Conservation (phyloP, 2,888 invertebrate genomes). For the Epistrophe eligans region DNA sequence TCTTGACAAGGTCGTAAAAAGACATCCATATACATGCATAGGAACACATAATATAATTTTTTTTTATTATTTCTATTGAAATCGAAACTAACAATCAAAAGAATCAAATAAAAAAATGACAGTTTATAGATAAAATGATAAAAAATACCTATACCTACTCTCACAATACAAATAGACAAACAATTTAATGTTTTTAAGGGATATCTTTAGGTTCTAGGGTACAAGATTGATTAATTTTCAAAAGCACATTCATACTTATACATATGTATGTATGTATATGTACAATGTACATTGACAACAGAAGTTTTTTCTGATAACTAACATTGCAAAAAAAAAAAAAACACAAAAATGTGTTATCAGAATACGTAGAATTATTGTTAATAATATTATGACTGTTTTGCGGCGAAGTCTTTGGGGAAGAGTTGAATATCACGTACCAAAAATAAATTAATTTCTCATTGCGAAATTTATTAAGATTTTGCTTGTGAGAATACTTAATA, state of each 20-base stretch:
- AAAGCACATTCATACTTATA: neutral
- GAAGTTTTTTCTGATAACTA: neutral
- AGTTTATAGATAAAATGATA: neutral
- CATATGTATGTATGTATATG: too few relatives aligned
- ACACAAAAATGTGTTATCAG: neutral
- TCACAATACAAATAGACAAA: neutral
- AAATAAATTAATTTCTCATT: constrained; percentile 14
- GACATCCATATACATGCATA: neutral
- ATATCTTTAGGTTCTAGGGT: constrained; percentile 39
- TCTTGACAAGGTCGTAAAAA: constrained; percentile 65
- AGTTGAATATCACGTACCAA: constrained; percentile 3
- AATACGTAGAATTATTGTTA: neutral
- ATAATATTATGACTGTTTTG: constrained; percentile 1
- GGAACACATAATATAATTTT: neutral
- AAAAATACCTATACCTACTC: neutral
- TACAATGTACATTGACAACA: neutral
- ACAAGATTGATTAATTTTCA: constrained; percentile 43
- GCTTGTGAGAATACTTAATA: neutral
- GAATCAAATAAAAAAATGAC: neutral
- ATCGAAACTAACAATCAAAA: neutral
- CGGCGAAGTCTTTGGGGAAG: neutral
- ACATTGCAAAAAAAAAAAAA: neutral
- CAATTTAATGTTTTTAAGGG: constrained; percentile 14
- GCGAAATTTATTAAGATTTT: neutral
- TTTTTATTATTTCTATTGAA: neutral